These are phyloP conservation scores for Kuschelorhynchus macadamiae DNA, from an alignment of 2,888 invertebrate genomes.

Conservation along the genomic window DNA sequence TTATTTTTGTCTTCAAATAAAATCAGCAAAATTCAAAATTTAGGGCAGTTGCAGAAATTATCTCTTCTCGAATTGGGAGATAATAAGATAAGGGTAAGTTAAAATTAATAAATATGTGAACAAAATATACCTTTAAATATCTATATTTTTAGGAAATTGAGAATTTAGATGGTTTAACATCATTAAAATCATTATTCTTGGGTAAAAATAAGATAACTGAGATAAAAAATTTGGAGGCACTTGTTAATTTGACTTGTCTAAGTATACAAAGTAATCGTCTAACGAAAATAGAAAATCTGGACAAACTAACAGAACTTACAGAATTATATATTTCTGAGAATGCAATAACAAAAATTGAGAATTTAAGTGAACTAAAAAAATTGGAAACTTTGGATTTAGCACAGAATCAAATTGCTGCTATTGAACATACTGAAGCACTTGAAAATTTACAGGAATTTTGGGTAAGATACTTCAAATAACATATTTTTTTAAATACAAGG, in stretches of 20 bases:
- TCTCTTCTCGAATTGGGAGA: slow-evolving; percentile 94
- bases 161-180: slow-evolving; percentile 83
- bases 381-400: slow-evolving; percentile 93
- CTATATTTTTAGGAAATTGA: slow-evolving; percentile 79
- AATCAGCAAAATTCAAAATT: slow-evolving; percentile 88
- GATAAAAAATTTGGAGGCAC: slow-evolving; percentile 84
- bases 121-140: neutral
- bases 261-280: slow-evolving; percentile 94
- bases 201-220: slow-evolving; percentile 96
- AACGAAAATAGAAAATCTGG: slow-evolving; percentile 88
- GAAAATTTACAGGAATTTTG: slow-evolving; percentile 92
- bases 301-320: slow-evolving; percentile 79
- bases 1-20: slow-evolving; percentile 93
- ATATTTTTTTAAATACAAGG: neutral
- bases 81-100: slow-evolving; percentile 86
- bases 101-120: neutral
- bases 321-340: slow-evolving; percentile 96
- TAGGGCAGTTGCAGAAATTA: slow-evolving; percentile 84
- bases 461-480: slow-evolving; percentile 81
- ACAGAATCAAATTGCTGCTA: slow-evolving; percentile 84
- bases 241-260: slow-evolving; percentile 82
- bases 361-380: slow-evolving; percentile 77
- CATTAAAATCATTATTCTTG: slow-evolving; percentile 85
- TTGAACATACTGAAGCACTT: slow-evolving; percentile 86
- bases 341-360: slow-evolving; percentile 85